phyloP scores from a whole-genome alignment of 2,113 vertebrate species.

The Ascaphus truei region DNA sequence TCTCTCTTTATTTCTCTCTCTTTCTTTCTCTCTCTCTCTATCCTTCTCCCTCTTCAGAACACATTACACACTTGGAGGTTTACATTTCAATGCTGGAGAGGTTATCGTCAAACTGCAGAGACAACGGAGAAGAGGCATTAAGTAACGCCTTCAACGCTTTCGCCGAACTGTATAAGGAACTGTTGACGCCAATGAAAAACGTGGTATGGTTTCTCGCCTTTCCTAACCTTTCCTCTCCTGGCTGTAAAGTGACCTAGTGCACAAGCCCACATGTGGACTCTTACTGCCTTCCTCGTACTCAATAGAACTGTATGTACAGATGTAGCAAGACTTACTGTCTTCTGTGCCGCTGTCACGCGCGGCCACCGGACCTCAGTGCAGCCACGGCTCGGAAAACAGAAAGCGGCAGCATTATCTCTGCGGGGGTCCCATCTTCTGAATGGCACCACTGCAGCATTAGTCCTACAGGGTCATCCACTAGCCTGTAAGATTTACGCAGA shows the following conservation, averaged over 20 bases:
- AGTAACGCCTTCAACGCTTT: conserved; percentile 56
- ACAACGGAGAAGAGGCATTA: conserved; percentile 54
- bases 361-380: no score
- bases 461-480: no score
- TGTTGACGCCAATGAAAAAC: conserved; percentile 58
- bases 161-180: conserved; percentile 57
- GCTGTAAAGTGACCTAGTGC: no score
- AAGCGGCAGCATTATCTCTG: no score
- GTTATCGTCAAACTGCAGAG: conserved; percentile 55
- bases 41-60: conserved; percentile 41
- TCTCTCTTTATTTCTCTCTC: no score
- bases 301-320: no score
- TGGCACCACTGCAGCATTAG: no score
- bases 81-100: conserved; percentile 59
- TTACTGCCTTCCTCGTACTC: not conserved
- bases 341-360: no score
- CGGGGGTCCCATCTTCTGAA: no score
- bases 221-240: not conserved
- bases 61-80: conserved; percentile 55
- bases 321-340: no score
- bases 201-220: conserved; percentile 45
- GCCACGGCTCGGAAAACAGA: no score
- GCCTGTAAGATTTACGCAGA: no score
- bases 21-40: not conserved
- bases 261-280: not conserved